A percentile compares a stretch with the other conserved stretches of the same genome.
Conservation (phyloP, 2,797 vertebrate species). For the Acanthiza pusilla region DNA sequence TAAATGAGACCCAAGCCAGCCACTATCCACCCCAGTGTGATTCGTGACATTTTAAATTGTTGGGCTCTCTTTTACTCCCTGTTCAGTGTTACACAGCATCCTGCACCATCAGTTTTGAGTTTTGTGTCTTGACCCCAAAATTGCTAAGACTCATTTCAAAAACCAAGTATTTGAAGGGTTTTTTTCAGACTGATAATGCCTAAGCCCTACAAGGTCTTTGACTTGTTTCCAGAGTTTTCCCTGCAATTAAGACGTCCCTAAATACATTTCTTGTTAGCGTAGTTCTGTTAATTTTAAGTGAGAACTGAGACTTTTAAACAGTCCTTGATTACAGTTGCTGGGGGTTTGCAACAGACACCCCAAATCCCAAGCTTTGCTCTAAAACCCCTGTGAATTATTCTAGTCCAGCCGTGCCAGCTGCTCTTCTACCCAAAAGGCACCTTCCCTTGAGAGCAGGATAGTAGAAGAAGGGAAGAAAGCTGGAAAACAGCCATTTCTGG, state of each 20-base stretch:
- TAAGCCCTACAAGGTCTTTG: not conserved
- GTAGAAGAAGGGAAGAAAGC: not conserved
- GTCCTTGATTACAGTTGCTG: not conserved
- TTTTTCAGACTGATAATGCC: not conserved
- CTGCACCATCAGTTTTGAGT: not conserved
- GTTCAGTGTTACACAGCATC: not conserved
- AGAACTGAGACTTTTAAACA: constrained; percentile 6
- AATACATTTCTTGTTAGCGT: not conserved
- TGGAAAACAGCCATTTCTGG: not conserved
- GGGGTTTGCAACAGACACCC: not conserved
- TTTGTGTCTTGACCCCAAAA: not conserved
- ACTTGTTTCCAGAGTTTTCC: not conserved
- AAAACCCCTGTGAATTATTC: not conserved
- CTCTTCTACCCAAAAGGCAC: not conserved
- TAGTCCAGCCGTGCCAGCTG: constrained; percentile 13
- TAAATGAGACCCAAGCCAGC: not conserved
- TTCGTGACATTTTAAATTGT: not conserved
- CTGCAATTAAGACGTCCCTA: not conserved
- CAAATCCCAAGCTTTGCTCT: not conserved
- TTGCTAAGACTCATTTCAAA: not conserved
- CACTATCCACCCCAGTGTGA: not conserved
- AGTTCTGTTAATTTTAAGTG: not conserved
- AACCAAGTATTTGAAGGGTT: not conserved
- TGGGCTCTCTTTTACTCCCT: not conserved
- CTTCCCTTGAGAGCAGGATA: not conserved